These are phyloP conservation scores for Oxyscelio sp. DNA, from an alignment of 2,888 invertebrate genomes.

Conservation along the genomic window DNA sequence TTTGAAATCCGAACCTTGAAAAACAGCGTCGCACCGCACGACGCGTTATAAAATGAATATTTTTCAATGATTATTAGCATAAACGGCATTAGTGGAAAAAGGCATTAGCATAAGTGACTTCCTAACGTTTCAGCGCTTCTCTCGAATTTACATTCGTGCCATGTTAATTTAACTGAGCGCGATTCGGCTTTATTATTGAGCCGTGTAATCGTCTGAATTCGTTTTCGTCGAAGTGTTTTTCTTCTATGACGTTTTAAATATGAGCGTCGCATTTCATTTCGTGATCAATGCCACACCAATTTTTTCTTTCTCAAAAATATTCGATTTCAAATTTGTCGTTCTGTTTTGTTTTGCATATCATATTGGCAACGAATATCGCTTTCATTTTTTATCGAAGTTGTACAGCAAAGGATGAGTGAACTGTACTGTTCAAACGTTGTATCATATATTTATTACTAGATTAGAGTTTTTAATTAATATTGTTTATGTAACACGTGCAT, in stretches of 20 bases:
- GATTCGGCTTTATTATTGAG: conserved; percentile 45
- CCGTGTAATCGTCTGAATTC: conserved; percentile 18
- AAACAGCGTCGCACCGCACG: conserved; percentile 64
- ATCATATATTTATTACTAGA: too few relatives aligned
- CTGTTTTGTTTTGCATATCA: too few relatives aligned
- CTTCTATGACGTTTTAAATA: conserved; percentile 16
- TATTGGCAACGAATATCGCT: too few relatives aligned
- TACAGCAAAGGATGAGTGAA: too few relatives aligned
- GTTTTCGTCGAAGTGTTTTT: conserved; percentile 31
- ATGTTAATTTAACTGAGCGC: conserved; percentile 47
- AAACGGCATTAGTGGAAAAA: conserved; percentile 64
- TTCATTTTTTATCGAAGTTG: too few relatives aligned
- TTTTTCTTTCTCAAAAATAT: too few relatives aligned
- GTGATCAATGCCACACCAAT: too few relatives aligned
- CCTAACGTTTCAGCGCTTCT: conserved; percentile 41
- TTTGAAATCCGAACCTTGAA: conserved; percentile 68
- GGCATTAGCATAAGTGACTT: conserved; percentile 64
- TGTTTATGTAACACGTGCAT: too few relatives aligned
- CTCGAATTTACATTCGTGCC: conserved; percentile 36
- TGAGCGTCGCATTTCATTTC: neutral
- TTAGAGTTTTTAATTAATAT: too few relatives aligned
- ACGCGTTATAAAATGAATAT: conserved; percentile 60
- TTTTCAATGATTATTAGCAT: conserved; percentile 67
- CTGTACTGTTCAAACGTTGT: too few relatives aligned
- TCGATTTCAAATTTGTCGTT: too few relatives aligned